phyloP scores from a whole-genome alignment of 2,888 invertebrate species.

The Aphrophora alni region DNA sequence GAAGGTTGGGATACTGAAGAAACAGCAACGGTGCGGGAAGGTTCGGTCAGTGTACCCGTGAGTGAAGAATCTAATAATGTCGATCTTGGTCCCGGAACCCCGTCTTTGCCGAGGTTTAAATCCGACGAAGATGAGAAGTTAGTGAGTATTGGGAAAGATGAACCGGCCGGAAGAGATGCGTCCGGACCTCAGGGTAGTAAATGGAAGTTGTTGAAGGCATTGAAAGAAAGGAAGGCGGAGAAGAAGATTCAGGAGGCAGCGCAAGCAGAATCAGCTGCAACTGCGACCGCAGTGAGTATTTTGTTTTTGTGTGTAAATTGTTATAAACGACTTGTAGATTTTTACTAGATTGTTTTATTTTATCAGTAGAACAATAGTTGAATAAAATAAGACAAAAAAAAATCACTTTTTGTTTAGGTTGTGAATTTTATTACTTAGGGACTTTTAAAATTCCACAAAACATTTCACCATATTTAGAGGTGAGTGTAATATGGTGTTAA shows the following conservation, averaged over 20 bases:
- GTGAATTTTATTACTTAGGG: too few species aligned
- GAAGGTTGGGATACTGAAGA: conserved; percentile 58
- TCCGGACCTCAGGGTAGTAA: conserved; percentile 76
- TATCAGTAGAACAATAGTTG: too few species aligned
- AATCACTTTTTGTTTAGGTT: too few species aligned
- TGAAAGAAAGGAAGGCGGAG: conserved; percentile 89
- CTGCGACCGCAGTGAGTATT: conserved; percentile 45
- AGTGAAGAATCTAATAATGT: conserved; percentile 38
- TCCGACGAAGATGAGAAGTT: conserved; percentile 51
- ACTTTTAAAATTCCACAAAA: too few species aligned
- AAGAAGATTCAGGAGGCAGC: conserved; percentile 78
- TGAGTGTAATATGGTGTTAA: too few species aligned
- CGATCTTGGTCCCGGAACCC: conserved; percentile 53
- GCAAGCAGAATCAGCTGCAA: conserved; percentile 65
- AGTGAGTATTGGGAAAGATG: conserved; percentile 57
- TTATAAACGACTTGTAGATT: conserved; percentile 54
- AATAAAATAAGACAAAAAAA: too few species aligned
- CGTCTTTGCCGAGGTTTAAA: conserved; percentile 61
- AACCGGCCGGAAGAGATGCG: conserved; percentile 53
- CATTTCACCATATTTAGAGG: too few species aligned
- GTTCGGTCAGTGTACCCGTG: conserved; percentile 42
- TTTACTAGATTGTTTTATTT: too few species aligned
- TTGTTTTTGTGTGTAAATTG: not conserved
- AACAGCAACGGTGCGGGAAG: conserved; percentile 56
- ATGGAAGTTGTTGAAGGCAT: conserved; percentile 88